Base-by-base conservation (phyloP, 1,140 invertebrate genomes). In the Platyscapa corneri region DNA sequence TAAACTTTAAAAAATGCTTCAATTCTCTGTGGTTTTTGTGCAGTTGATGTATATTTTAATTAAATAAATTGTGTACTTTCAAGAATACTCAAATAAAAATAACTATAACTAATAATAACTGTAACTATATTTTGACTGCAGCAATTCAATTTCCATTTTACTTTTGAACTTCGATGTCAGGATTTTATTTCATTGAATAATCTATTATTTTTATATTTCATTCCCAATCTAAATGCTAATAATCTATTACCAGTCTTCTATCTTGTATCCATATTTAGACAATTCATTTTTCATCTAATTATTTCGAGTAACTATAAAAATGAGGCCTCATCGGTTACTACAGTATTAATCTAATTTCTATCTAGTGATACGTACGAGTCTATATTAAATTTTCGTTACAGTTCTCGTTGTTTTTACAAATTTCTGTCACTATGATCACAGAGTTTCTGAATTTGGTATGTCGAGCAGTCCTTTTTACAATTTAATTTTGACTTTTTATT, bases 231-330 rank as follows among this genome's bases (percentile, higher is more conserved):
- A 92, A 88, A 85, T 88, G 67, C 89, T 92, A 92, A 79, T 65
- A 89, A 89, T 88, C 88, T 85, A 89, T 91, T 92, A 92, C 92
- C 92, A 93, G 91, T 93, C 92, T 93, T 93, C 90, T 72, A 80
- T 79, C 83, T 84, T 77, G 86, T 82, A 88, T 88, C 82, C 16
- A 32, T 32, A n/a, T 16, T 53, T 16, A 85, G 84, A 65, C 80
- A 83, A 89, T 86, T 87, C 14, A n/a, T 53, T 53, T 53, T 23
- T 88, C 82, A 90, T 89, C 88, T 86, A 87, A 86, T 87, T 87
- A 72, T 83, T 76, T 76, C 37, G 32, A 76, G 27, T 85, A 78
- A 86, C 87, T 90, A 88, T 90, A 78, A 89, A 91, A 90, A 87
- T 89, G 90, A 93, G 90, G 91, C 91, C 92, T 86, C 90, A 82